Evolutionary conservation across 2,113 vertebrate species (phyloP).

Genomic region (Saiga tatarica): DNA sequence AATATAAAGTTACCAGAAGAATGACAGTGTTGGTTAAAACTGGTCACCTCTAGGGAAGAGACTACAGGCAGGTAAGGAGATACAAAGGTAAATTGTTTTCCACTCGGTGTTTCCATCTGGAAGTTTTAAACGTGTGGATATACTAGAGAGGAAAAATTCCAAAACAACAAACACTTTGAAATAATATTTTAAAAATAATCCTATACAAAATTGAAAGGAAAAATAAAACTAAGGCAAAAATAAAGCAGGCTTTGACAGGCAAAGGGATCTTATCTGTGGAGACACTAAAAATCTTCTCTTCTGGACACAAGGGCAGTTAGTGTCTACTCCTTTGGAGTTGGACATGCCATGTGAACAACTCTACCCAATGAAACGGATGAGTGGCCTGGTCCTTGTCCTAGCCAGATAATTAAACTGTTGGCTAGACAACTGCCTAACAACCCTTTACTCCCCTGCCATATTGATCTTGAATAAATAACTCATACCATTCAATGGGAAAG

Average conservation of each 20-base stretch:
- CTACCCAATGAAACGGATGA: neutral
- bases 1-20: neutral
- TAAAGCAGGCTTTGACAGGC: neutral
- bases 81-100: neutral
- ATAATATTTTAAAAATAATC: neutral
- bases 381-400: fast-evolving
- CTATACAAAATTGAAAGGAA: neutral
- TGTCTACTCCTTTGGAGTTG: neutral
- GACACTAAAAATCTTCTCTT: neutral
- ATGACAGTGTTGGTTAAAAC: neutral
- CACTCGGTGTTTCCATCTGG: neutral
- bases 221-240: neutral
- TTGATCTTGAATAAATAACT: neutral
- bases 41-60: neutral
- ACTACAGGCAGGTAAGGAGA: neutral
- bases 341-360: fast-evolving
- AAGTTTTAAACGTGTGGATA: neutral
- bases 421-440: neutral
- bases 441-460: neutral
- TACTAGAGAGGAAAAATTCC: neutral
- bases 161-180: neutral
- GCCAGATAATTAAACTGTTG: neutral
- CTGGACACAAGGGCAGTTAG: neutral
- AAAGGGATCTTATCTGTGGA: neutral
- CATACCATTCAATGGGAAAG: neutral